phyloP scores from a whole-genome alignment of 2,113 vertebrate genomes.

The Gavia stellata region DNA sequence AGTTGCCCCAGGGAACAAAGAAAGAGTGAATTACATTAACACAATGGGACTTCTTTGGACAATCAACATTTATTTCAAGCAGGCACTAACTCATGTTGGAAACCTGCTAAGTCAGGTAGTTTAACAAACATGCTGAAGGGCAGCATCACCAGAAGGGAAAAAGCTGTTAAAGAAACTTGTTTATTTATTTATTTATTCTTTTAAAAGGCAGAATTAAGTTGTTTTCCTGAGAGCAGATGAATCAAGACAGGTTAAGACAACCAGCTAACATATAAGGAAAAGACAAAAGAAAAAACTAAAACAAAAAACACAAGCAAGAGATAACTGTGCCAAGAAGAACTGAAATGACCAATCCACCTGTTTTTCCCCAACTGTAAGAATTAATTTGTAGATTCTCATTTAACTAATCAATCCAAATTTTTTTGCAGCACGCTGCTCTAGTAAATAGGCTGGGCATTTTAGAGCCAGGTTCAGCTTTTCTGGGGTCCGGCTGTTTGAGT shows the following conservation, averaged over 20 bases:
- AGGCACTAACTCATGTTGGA: conserved; percentile 38
- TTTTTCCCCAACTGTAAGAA: neutral
- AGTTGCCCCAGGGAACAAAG: conserved; percentile 34
- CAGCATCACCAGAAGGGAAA: conserved; percentile 5
- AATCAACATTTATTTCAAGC: conserved; percentile 45
- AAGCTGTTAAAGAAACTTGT: neutral
- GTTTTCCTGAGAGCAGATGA: neutral
- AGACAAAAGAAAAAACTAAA: neutral
- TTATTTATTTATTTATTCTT: conserved; percentile 2
- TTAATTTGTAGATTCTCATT: neutral
- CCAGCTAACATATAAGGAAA: neutral
- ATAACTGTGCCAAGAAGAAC: neutral
- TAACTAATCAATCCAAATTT: neutral
- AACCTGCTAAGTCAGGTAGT: conserved; percentile 46
- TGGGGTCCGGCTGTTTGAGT: neutral
- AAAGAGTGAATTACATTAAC: conserved; percentile 47
- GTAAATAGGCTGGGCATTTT: neutral
- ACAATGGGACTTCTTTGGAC: conserved; percentile 41
- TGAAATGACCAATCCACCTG: neutral
- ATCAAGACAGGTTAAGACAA: neutral
- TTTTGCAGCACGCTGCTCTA: neutral
- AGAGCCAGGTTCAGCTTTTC: neutral
- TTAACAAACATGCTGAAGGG: conserved; percentile 47
- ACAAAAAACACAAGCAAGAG: neutral
- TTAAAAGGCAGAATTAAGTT: conserved; percentile 22